Percentiles rank a stretch among this genome's conserved stretches.
phyloP scores from a whole-genome alignment of 2,113 vertebrate species.

The Corythoichthys intestinalis region DNA sequence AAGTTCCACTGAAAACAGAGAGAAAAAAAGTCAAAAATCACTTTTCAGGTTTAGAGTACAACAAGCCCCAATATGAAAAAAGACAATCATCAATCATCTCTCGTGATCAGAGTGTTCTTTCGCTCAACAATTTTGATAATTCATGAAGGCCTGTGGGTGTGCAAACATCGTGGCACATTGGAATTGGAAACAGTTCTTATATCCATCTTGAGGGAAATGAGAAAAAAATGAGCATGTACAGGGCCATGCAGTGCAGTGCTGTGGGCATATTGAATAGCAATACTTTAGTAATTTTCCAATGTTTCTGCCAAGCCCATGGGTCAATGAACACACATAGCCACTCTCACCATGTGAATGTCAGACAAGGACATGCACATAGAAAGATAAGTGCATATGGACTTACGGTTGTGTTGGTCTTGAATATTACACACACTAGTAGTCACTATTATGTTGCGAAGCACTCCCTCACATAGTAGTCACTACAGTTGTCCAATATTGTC shows the following conservation, averaged over 20 bases:
- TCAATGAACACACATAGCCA: constrained; percentile 33
- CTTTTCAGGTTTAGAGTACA: background rate
- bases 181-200: no score
- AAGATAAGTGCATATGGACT: constrained; percentile 16
- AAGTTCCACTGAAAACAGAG: constrained; percentile 84
- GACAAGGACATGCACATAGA: constrained; percentile 32
- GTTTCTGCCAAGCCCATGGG: no score
- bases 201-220: no score
- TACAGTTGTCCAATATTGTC: no score
- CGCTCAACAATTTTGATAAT: constrained; percentile 10
- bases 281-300: no score
- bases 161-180: no score
- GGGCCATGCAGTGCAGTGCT: no score
- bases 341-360: constrained; percentile 36
- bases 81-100: background rate
- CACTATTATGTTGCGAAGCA: no score
- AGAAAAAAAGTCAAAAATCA: background rate
- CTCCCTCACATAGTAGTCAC: no score
- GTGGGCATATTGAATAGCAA: no score
- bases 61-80: background rate
- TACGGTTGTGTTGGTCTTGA: constrained; percentile 15
- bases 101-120: background rate
- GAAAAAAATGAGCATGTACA: no score
- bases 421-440: constrained; percentile 14
- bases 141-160: background rate